A percentile compares a stretch with the other conserved stretches of the same genome.
Conservation (phyloP, 1,140 invertebrate species). For the Brachionus paranguensis region DNA sequence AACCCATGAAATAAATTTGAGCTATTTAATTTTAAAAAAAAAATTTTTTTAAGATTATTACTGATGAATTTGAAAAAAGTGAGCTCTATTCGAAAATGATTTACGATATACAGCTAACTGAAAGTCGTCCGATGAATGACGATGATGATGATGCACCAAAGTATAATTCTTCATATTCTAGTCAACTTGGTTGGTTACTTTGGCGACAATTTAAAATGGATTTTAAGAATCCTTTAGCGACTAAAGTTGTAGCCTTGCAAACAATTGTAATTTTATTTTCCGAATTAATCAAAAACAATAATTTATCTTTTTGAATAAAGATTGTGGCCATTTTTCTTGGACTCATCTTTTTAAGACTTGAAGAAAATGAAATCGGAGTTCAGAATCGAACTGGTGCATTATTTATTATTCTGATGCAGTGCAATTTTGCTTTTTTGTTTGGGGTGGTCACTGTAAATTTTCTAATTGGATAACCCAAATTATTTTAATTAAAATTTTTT, state of each 20-base stretch:
- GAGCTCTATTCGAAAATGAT: not conserved
- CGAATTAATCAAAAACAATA: too few relatives aligned
- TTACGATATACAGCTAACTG: conserved; percentile 3
- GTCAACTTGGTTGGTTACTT: conserved; percentile 31
- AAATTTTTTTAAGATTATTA: not conserved
- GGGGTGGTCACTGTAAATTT: conserved; percentile 45
- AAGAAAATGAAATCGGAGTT: conserved; percentile 75
- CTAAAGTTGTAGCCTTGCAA: conserved; percentile 5
- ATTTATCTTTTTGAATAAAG: not conserved
- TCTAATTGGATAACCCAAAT: not conserved
- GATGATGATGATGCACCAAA: conserved; percentile 4
- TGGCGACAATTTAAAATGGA: conserved; percentile 33
- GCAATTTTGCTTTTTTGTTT: conserved; percentile 57
- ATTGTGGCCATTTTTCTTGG: conserved; percentile 78
- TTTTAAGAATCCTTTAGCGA: not conserved
- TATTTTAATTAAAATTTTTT: too few relatives aligned
- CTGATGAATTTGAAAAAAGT: conserved; percentile 1
- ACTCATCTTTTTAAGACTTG: conserved; percentile 78
- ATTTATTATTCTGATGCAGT: conserved; percentile 83
- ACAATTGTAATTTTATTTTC: conserved; percentile 3
- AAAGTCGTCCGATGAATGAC: not conserved
- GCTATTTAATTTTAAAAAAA: not conserved
- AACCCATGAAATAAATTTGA: not conserved
- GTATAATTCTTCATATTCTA: conserved; percentile 11
- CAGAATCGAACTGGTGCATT: conserved; percentile 91